Evolutionary conservation across 30 jellyfish, hydroid and myxozoan species (phyloP), one percentile per base, ranked within the genome.

Genomic region (Pelagia noctiluca): DNA sequence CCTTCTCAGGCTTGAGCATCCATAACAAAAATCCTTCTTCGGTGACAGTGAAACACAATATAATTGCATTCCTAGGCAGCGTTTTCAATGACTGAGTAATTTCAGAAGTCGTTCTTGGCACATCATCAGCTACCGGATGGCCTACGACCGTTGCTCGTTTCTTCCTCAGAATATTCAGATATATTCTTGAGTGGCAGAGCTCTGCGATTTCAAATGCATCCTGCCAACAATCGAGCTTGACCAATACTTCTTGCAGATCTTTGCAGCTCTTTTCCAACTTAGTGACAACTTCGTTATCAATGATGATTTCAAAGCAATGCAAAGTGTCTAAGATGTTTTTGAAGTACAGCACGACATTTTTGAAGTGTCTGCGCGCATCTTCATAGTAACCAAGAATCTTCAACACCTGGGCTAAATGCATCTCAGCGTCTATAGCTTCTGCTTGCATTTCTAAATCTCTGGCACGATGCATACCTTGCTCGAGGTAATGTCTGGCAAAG

Each of bases 131-230:
- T 0, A 26, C 12, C 32, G 18, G 26, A 0, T 12, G 1, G 21
- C 1, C 38, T 3, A 74, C 31, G 26, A 25, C 16, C 22, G 46
- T 66, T 1, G 86, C 86, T 29, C 70, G 52, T 57, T 63, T 33
- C 50, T 76, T 68, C 38, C 35, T 68, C 31, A 70, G 0, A 4
- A 69, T 63, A 13, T 82, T 82, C 75, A 69, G 61, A 66, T 48
- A 66, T 0, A 62, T 32, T 64, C 92, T 38, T n/a, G 92, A 82
- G 16, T 47, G 77, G 50, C 46, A 29, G 46, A 67, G 80, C 78
- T 82, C 92, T 7, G 92, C 84, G 10, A 82, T 82, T 57, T 82
- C 92, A 33, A 82, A 53, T 22, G 92, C 92, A 49, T 82, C 92
- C 19, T 35, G 21, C 71, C 54, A 61, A 63, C 86, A 61, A 16